Evolutionary conservation across 2,797 vertebrate species (phyloP).

Genomic region (Phoebastria nigripes): DNA sequence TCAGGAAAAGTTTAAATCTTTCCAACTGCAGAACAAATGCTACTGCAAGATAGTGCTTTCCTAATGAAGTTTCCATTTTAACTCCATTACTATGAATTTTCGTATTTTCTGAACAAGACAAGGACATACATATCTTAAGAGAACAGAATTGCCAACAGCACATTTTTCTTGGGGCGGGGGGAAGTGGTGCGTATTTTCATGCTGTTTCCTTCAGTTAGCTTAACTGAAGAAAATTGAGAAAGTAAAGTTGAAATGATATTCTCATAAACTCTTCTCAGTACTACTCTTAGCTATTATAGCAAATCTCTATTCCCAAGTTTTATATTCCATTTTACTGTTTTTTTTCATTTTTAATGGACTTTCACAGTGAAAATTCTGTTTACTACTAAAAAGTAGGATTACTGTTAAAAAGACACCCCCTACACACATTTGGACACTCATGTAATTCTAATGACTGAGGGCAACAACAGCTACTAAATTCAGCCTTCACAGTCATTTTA

Average conservation of each 20-base stretch:
- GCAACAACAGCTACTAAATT: background rate
- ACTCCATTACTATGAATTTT: background rate
- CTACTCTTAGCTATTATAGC: background rate
- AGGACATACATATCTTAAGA: background rate
- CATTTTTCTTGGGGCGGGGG: accelerated
- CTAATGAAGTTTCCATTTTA: background rate
- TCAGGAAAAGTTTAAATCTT: background rate
- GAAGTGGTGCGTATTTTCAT: background rate
- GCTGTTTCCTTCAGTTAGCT: background rate
- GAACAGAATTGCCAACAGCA: background rate
- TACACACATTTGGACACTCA: background rate
- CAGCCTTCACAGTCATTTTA: background rate
- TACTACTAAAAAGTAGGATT: background rate
- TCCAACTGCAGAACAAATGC: background rate
- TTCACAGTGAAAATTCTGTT: background rate
- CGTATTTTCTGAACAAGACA: background rate
- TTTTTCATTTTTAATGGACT: background rate
- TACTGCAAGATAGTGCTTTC: background rate
- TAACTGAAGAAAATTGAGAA: background rate
- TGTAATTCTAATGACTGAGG: background rate
- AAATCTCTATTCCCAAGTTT: background rate
- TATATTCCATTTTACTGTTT: background rate
- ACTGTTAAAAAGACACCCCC: background rate
- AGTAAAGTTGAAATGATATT: background rate
- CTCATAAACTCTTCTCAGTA: background rate